Conservation (phyloP, 2,113 vertebrate species). For the Hydropotes inermis region DNA sequence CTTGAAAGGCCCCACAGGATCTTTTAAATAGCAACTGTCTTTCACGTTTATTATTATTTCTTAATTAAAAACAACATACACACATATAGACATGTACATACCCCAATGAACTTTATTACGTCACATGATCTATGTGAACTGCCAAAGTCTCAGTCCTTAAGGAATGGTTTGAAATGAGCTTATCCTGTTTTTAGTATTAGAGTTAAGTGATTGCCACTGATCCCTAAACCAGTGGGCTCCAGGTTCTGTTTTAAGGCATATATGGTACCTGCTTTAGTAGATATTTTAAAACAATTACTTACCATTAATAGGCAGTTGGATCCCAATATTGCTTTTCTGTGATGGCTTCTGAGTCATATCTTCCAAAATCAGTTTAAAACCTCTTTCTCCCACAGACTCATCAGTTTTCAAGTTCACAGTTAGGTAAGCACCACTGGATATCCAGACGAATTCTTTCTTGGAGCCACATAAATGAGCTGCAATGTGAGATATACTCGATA, state of each 20-base stretch:
- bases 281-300: not conserved
- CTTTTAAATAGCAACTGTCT: not conserved
- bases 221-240: not conserved
- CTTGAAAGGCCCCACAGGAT: not conserved
- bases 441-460: not conserved
- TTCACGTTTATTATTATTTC: not conserved
- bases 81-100: not conserved
- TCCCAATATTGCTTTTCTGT: not conserved
- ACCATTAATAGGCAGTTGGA: not conserved
- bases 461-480: not conserved
- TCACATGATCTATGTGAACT: not conserved
- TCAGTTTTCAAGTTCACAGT: not conserved
- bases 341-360: not conserved
- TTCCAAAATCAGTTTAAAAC: conserved; percentile 22
- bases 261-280: not conserved
- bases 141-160: not conserved
- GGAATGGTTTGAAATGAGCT: not conserved
- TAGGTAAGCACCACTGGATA: not conserved
- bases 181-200: not conserved
- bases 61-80: not conserved
- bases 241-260: not conserved
- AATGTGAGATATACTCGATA: not conserved
- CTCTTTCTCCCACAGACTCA: not conserved
- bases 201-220: not conserved
- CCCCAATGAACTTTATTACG: not conserved